Percentiles rank a stretch among this genome's conserved stretches.
Conservation (phyloP, 2,888 invertebrate genomes). For the Adela reaumurella region DNA sequence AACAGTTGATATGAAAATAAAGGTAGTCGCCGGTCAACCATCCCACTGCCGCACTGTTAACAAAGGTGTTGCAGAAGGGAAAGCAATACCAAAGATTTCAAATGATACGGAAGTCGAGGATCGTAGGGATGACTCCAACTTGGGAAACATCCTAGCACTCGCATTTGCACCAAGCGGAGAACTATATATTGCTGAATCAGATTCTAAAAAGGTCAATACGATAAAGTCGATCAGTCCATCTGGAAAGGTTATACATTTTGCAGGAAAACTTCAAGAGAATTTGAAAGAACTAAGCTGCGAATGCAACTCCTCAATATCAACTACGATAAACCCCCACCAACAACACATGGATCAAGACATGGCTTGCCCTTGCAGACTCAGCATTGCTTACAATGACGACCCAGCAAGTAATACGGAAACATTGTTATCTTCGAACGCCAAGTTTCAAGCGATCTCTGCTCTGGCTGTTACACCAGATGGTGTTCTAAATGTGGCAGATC, state of each 20-base stretch:
- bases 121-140: constrained; percentile 62
- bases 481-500: constrained; percentile 93
- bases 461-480: constrained; percentile 94
- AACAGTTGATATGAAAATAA: constrained; percentile 87
- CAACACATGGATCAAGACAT: constrained; percentile 7
- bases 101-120: constrained; percentile 49
- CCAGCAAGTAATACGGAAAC: constrained; percentile 80
- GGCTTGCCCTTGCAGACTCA: constrained; percentile 46
- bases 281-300: constrained; percentile 55
- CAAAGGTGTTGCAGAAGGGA: constrained; percentile 31
- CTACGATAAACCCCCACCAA: constrained; percentile 31
- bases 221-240: constrained; percentile 85
- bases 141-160: constrained; percentile 85
- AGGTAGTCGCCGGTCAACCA: constrained; percentile 93
- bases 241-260: constrained; percentile 87
- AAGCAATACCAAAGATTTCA: constrained; percentile 30
- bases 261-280: constrained; percentile 76
- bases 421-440: constrained; percentile 83
- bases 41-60: constrained; percentile 76
- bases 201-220: constrained; percentile 79
- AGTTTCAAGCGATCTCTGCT: constrained; percentile 84
- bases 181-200: constrained; percentile 90
- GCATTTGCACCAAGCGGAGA: constrained; percentile 90
- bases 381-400: constrained; percentile 57
- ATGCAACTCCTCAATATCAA: constrained; percentile 55